Base-by-base conservation (phyloP, 2,113 vertebrate genomes). In the Trematomus loennbergii region DNA sequence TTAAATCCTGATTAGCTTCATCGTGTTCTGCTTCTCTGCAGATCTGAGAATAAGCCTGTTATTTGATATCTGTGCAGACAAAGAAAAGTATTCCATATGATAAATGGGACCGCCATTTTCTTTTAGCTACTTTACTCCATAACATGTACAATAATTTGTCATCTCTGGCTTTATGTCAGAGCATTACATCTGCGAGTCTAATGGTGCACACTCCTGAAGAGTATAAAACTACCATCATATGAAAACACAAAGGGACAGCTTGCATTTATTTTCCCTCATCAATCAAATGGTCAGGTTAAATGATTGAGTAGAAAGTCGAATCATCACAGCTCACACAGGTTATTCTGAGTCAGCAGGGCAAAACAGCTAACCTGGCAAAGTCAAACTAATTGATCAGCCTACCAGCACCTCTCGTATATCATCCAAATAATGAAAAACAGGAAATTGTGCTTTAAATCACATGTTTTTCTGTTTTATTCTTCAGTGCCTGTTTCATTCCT, bases 41-140 rank as follows among this genome's bases (percentile, higher is more conserved):
- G 63, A 72, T 79, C 54, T 29, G 50, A 52, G 29, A 57, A 72
- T 77, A 40, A 65, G 49, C 60, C 45, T 54, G 9, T 78, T 82
- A 9, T 61, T 43, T 69, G 18, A 49, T 62, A 59, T 72, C 69
- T 16, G 15, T 52, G 9, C 16, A 50, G 9, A 20, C 33, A 25
- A 40, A 11, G 33, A 57, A 29, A 67, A 50, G 45, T 48, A 15
- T 55, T 43, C 43, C 12, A 72, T 49, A 64, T 49, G 12, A 75
- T 85, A 85, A 53, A 66, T 12, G 18, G 70, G 64, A 53, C 22
- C 33, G 61, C 52, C 54, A 63, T 71, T 82, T 60, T 45, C 46
- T 75, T 36, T 9, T 17, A 48, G 17, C 71, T 75, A 12, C 22
- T 79, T 72, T 22, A 43, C 40, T 76, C 43, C 54, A 48, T 52